A percentile compares a stretch with the other conserved stretches of the same genome.
phyloP scores from a whole-genome alignment of 2,797 vertebrate species.

The Diplodus sargus region DNA sequence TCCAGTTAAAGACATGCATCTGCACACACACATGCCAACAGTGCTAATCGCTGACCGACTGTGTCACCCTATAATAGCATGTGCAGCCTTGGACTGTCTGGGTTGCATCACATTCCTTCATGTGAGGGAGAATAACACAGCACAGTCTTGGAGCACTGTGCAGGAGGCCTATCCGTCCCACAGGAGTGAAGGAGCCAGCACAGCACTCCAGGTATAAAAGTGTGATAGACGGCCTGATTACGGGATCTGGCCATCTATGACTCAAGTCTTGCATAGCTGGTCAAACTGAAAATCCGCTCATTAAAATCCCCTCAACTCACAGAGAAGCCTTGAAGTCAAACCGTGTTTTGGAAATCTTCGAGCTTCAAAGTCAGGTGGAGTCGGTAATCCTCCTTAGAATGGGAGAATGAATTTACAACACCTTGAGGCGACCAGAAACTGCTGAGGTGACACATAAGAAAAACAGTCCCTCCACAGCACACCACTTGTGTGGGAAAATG shows the following conservation, averaged over 20 bases:
- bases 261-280: conserved; percentile 56
- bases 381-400: conserved; percentile 70
- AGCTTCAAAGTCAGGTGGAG: conserved; percentile 75
- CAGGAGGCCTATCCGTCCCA: neutral
- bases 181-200: neutral
- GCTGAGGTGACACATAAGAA: conserved; percentile 58
- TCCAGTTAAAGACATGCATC: neutral
- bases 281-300: conserved; percentile 74
- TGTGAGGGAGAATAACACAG: neutral
- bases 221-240: conserved; percentile 45
- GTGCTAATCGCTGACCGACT: neutral
- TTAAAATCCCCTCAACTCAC: conserved; percentile 65
- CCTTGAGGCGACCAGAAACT: conserved; percentile 55
- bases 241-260: conserved; percentile 40
- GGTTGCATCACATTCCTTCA: neutral
- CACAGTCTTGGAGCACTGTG: neutral
- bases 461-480: conserved; percentile 24
- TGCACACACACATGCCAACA: neutral
- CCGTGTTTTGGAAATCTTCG: conserved; percentile 71
- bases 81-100: neutral
- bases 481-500: conserved; percentile 48
- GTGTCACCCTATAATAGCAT: neutral
- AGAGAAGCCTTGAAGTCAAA: conserved; percentile 67
- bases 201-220: conserved; percentile 33
- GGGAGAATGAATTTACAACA: conserved; percentile 60